Conservation (phyloP, 37 sponge, comb jelly and placozoan genomes). For the Dysidea cf. avara region DNA sequence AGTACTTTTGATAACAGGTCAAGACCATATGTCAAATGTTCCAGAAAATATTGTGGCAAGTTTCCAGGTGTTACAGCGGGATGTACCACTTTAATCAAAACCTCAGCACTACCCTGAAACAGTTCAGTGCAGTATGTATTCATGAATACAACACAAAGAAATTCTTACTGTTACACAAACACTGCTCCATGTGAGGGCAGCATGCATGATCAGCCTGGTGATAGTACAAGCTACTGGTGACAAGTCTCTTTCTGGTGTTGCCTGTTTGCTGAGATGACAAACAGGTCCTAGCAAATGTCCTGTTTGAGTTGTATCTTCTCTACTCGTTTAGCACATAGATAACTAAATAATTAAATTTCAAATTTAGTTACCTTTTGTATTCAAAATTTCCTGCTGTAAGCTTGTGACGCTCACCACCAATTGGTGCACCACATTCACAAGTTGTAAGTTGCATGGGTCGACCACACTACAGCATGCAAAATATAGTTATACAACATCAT, state of each 20-base stretch:
- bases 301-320: slow-evolving; percentile 57
- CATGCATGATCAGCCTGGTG: slow-evolving; percentile 72
- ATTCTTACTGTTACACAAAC: too few relatives aligned
- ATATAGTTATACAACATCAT: too few relatives aligned
- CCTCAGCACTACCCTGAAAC: not conserved
- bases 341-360: too few relatives aligned
- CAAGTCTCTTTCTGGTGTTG: slow-evolving; percentile 56
- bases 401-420: slow-evolving; percentile 2
- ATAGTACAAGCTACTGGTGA: slow-evolving; percentile 52
- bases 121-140: too few relatives aligned
- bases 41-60: slow-evolving; percentile 54
- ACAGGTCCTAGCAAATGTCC: slow-evolving; percentile 62
- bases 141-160: too few relatives aligned
- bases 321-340: not conserved
- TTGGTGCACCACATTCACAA: slow-evolving; percentile 18
- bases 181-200: slow-evolving; percentile 60
- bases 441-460: slow-evolving; percentile 25
- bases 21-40: slow-evolving; percentile 41
- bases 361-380: not conserved
- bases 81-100: not conserved
- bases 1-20: slow-evolving; percentile 18
- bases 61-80: not conserved
- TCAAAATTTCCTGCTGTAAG: not conserved
- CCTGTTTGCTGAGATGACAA: slow-evolving; percentile 6
- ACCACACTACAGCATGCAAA: slow-evolving; percentile 41